Conservation (phyloP, 2,113 vertebrate genomes). For the Hyla sarda region DNA sequence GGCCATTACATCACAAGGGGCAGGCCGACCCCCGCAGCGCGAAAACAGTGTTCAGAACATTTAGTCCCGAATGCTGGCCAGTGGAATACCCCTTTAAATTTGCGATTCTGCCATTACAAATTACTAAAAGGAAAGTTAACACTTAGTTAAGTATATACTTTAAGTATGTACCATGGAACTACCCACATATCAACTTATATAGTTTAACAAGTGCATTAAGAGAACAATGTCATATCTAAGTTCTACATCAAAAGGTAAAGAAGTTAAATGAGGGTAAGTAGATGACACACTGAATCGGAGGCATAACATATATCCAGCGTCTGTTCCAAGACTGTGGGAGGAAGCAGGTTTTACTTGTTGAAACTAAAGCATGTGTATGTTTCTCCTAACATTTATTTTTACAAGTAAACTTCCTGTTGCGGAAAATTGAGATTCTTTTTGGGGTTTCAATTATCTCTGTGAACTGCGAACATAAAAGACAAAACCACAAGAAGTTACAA, state of each 20-base stretch:
- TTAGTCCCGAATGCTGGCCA: no score
- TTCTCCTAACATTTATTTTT: conserved; percentile 40
- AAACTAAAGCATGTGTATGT: conserved; percentile 49
- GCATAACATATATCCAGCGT: neutral
- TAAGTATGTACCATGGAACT: no score
- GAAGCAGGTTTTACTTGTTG: conserved; percentile 53
- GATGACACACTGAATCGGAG: neutral
- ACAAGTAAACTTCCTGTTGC: conserved; percentile 41
- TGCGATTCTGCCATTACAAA: no score
- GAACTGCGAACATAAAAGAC: conserved; percentile 28
- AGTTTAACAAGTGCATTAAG: no score
- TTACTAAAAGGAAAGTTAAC: no score
- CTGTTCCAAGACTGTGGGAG: conserved; percentile 50
- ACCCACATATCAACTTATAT: no score
- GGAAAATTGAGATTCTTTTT: conserved; percentile 39
- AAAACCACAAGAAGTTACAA: conserved; percentile 39
- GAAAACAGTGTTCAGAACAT: no score
- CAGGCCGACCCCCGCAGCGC: no score
- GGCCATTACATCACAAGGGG: no score
- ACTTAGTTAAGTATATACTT: no score
- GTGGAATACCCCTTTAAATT: no score
- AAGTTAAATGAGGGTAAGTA: neutral
- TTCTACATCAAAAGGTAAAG: neutral
- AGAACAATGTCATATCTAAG: neutral
- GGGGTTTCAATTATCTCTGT: conserved; percentile 19